Percentiles rank a stretch among this genome's conserved stretches.
Conservation (phyloP, 30 jellyfish, hydroid and myxozoan species). For the Cassiopea andromeda region DNA sequence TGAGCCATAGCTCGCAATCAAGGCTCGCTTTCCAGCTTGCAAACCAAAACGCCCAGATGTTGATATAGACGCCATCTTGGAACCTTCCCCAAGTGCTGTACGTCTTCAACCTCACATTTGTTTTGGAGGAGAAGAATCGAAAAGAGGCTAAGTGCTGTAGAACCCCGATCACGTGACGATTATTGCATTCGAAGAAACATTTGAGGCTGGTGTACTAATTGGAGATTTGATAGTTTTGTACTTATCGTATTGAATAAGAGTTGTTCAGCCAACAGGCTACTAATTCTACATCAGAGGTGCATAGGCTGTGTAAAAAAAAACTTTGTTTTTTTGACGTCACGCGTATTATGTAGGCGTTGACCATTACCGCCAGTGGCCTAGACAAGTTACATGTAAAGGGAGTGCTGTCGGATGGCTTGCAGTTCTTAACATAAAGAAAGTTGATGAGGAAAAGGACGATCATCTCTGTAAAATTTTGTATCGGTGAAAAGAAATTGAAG, state of each 20-base stretch:
- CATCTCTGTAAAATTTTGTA: no score
- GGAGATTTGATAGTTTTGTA: not conserved
- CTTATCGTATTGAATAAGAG: not conserved
- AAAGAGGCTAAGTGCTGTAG: conserved; percentile 13
- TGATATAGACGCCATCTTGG: conserved; percentile 41
- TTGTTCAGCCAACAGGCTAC: not conserved
- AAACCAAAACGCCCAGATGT: conserved; percentile 26
- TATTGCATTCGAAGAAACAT: not conserved
- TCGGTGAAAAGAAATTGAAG: no score
- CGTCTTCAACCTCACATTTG: not conserved
- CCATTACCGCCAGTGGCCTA: not conserved
- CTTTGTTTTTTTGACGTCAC: not conserved
- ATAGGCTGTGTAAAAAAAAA: not conserved
- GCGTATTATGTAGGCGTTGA: not conserved
- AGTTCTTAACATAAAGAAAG: not conserved
- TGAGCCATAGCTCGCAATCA: conserved; percentile 22
- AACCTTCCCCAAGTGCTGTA: conserved; percentile 2
- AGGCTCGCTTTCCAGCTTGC: conserved; percentile 34
- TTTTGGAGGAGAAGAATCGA: not conserved
- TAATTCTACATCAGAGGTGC: not conserved
- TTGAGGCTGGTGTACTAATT: not conserved
- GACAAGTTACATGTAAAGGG: not conserved
- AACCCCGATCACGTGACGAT: conserved; percentile 10
- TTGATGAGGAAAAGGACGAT: not conserved
- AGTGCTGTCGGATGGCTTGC: not conserved